Evolutionary conservation across 2,113 vertebrate genomes (phyloP), one percentile per base, ranked within the genome.

Genomic region (Prionailurus viverrinus): DNA sequence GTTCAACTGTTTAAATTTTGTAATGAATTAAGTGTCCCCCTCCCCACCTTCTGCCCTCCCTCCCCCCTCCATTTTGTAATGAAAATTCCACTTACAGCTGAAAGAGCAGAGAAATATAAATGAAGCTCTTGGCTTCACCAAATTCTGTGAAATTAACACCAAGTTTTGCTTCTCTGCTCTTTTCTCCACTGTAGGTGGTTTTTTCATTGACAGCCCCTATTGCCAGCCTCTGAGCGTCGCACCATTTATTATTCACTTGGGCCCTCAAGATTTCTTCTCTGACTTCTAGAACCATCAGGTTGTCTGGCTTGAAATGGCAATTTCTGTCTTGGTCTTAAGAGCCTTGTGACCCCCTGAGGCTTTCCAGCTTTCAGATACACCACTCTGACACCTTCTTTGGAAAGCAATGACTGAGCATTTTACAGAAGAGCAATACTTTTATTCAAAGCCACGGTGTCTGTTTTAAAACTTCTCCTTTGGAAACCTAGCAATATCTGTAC

Each of bases 181-280:
- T 99, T 98, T 99, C 98, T 98, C 98, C 98, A 98, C 99, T 99
- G 99, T 99, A 99, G 99, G 99, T 99, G 99, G 99, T 99, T 99
- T 99, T 99, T 99, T 99, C 99, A 99, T 99, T 99, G 99, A 99
- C 99, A 99, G 99, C 99, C 99, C 99, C 99, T 99, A 99, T 99
- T 99, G 99, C 99, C 99, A 99, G 99, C 99, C 99, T 97, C 99
- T 99, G 99, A 99, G 99, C 99, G 98, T 99, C 98, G 99, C 99
- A 98, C 99, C 99, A 98, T 99, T 99, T 99, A 99, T 99, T 99
- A 99, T 99, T 99, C 99, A 99, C 98, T 99, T 99, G 99, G 99
- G 99, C 98, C 99, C 99, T 98, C 99, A 99, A 99, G 99, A 99
- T 99, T 99, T 99, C 99, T 99, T 99, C 99, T 99, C 99, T 99